Evolutionary conservation across 2,113 vertebrate species (phyloP), one percentile per base, ranked within the genome.

Genomic region (Agelaius phoeniceus): DNA sequence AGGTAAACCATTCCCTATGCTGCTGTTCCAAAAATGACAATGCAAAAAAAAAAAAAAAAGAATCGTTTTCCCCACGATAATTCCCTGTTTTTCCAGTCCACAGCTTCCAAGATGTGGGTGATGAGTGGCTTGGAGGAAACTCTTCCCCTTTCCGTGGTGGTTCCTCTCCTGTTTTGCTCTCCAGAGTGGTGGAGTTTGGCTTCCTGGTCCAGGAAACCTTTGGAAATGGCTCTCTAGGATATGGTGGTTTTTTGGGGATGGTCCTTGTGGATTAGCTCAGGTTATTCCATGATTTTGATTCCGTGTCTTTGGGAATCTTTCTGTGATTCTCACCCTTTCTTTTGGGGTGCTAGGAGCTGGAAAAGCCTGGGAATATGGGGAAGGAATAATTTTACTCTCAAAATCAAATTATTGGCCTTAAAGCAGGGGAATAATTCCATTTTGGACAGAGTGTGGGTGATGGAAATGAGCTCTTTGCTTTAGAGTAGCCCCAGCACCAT

Each of bases 21-120:
- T 9, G 22, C 16, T 35, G 1, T 82, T 61, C 65, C 31, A 13
- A 69, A 61, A 69, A 33, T 23, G 33, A 15, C 18, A 6, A 1
- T 1, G 9, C 12, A 10, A 28, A 52, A 37, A 58, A 57, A 0
- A 43, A 8, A 28, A 52, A 37, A 39, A 49, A 49, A 0, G 0
- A 21, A 55, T 49, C 0, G 0, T 15, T 80, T 33, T 30, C 8
- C 2, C 3, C 1, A 3, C 5, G 2, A 4, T n/a, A 55, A 76
- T 26, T 91, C 87, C 41, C 76, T 23, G 13, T 28, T 91, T 74
- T 41, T 74, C 30, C 44, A 15, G n/a, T 21, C 27, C 31, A 7
- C 46, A 49, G 13, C 39, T 37, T 85, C 52, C 44, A 14, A 10
- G 27, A 3, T 33, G 75, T 31, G 15, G 22, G 46, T 0, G 5